Evolutionary conservation across 2,113 vertebrate species (phyloP).

Genomic region (Oncorhynchus tshawytscha): DNA sequence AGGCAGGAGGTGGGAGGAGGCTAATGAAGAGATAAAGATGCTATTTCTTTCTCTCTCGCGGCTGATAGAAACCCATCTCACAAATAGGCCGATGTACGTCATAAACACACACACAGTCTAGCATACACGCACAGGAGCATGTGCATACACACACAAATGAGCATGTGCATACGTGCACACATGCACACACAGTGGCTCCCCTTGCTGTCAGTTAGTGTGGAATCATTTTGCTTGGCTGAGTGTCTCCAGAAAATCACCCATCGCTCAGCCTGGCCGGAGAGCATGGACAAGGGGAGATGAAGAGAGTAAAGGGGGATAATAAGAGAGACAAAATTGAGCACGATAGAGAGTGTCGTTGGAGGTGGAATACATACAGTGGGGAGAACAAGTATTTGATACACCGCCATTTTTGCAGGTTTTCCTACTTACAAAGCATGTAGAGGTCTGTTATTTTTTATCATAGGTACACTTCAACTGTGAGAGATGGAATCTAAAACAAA

Average conservation of each 20-base stretch:
- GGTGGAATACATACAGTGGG: too few species aligned
- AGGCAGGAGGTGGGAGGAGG: slow-evolving; percentile 24
- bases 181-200: slow-evolving; percentile 13
- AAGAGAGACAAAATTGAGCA: neutral
- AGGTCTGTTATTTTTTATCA: too few species aligned
- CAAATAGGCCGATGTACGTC: neutral
- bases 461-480: too few species aligned
- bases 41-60: slow-evolving; percentile 43
- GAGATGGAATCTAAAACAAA: too few species aligned
- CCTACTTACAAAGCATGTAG: too few species aligned
- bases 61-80: slow-evolving; percentile 35
- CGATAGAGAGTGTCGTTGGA: too few species aligned
- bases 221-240: slow-evolving; percentile 66
- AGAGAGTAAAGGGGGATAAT: slow-evolving; percentile 5
- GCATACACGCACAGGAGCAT: neutral
- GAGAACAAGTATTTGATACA: too few species aligned
- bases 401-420: too few species aligned
- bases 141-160: neutral
- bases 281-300: slow-evolving; percentile 29
- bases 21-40: slow-evolving; percentile 57
- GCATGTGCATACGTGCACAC: neutral
- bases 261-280: slow-evolving; percentile 43
- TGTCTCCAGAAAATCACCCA: slow-evolving; percentile 58
- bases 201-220: slow-evolving; percentile 52
- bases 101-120: neutral